Evolutionary conservation across 2,113 vertebrate species (phyloP), one percentile per base, ranked within the genome.

Genomic region (Herpetotheres cachinnans): DNA sequence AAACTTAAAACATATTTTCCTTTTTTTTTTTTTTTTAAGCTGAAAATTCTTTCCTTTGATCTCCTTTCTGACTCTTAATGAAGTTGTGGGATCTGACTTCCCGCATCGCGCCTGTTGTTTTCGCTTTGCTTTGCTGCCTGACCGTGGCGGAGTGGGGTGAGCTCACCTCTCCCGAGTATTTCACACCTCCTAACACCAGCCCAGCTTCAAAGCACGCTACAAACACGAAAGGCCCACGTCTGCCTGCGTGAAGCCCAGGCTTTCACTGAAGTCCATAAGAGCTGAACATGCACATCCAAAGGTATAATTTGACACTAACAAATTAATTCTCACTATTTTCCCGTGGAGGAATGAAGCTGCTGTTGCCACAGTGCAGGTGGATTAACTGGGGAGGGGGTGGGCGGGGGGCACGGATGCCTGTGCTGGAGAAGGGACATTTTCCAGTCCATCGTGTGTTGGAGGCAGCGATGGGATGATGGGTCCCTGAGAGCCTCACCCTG

Each of bases 261-360:
- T 94, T 32, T 9, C 84, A 47, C 52, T 79, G 81, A 63, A 86
- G 89, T 77, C 95, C 2, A 1, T 16, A 5, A 7, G 62, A 92
- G 85, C 86, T 70, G 67, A 79, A 27, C 44, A 1, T 21, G 82
- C 71, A 17, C 92, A 47, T 72, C 62, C 93, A 47, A 76, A 66
- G 73, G 42, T 27, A 66, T 59, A 27, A 80, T 84, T 84, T 87
- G 92, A 90, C 92, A 77, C 90, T 83, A 84, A 83, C 62, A 76
- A 80, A 84, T 84, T 32, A 83, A 90, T 90, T 90, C 36, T 62
- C 78, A 6, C 82, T 61, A 4, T 47, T 65, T 58, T 79, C 14
- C 29, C 10, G 13, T 2, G 50, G n/a, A 61, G 46, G 71, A 70
- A 46, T 59, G 6, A 11, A 82, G 71, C n/a, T 11, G 66, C 52